A percentile compares a stretch with the other conserved stretches of the same genome.
phyloP scores from a whole-genome alignment of 2,888 invertebrate genomes.

The Seira ritae region DNA sequence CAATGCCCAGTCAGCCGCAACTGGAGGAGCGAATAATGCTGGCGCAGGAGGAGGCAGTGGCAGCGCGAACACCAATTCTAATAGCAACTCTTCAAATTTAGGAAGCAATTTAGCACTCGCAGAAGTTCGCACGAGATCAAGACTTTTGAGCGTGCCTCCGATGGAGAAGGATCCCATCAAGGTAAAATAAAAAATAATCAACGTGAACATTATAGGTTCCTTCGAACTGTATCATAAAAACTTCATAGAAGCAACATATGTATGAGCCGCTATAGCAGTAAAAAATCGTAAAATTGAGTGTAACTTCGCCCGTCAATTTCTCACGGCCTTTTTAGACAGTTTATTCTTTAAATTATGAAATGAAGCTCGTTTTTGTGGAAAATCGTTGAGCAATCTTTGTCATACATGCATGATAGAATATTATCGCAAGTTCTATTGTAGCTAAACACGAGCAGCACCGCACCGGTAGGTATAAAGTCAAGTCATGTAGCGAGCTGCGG shows the following conservation, averaged over 20 bases:
- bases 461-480: too few relatives aligned
- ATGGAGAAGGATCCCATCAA: constrained; percentile 73
- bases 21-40: constrained; percentile 54
- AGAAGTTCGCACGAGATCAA: constrained; percentile 69
- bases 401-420: too few relatives aligned
- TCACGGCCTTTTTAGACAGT: neutral
- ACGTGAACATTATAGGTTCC: too few relatives aligned
- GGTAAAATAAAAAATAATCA: constrained; percentile 58
- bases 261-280: too few relatives aligned
- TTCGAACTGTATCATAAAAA: too few relatives aligned
- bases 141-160: constrained; percentile 72
- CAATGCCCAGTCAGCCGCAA: constrained; percentile 43
- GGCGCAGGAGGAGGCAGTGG: constrained; percentile 28
- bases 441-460: too few relatives aligned
- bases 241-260: too few relatives aligned
- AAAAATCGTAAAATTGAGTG: too few relatives aligned
- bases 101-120: constrained; percentile 63
- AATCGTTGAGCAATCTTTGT: constrained; percentile 9
- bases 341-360: neutral
- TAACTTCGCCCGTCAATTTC: neutral
- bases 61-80: constrained; percentile 44
- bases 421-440: too few relatives aligned
- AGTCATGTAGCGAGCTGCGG: too few relatives aligned
- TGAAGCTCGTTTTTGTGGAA: neutral
- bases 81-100: constrained; percentile 46